Conservation (phyloP, 2,888 invertebrate species). For the Pseudococcus longispinus region DNA sequence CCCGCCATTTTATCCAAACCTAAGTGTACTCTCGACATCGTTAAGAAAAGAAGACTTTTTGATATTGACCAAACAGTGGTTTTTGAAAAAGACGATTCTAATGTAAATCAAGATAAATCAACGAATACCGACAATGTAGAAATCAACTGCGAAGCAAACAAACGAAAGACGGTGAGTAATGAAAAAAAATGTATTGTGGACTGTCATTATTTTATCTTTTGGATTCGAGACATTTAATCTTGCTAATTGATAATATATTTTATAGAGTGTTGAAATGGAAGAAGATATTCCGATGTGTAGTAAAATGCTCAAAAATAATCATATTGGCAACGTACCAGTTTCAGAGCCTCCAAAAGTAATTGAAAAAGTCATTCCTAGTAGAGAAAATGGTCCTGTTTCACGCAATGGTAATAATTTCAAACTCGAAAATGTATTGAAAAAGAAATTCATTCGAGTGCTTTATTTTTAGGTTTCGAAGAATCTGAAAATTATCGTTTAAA, state of each 20-base stretch:
- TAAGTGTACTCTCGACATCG: background rate
- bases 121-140: background rate
- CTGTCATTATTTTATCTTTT: too few species aligned
- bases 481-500: background rate
- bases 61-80: background rate
- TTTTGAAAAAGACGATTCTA: background rate
- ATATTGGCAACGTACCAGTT: background rate
- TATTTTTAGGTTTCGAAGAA: background rate
- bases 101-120: background rate
- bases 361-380: background rate
- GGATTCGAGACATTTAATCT: too few species aligned
- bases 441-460: background rate
- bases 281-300: background rate
- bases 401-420: background rate
- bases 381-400: background rate
- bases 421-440: background rate
- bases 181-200: too few species aligned
- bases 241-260: background rate
- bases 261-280: background rate
- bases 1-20: background rate
- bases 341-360: too few species aligned
- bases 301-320: background rate
- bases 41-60: constrained; percentile 21
- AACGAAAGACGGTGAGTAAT: background rate
- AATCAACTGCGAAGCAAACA: background rate